These are phyloP conservation scores for Formicarius rufipectus DNA, from an alignment of 2,113 vertebrate species.

Conservation along the genomic window DNA sequence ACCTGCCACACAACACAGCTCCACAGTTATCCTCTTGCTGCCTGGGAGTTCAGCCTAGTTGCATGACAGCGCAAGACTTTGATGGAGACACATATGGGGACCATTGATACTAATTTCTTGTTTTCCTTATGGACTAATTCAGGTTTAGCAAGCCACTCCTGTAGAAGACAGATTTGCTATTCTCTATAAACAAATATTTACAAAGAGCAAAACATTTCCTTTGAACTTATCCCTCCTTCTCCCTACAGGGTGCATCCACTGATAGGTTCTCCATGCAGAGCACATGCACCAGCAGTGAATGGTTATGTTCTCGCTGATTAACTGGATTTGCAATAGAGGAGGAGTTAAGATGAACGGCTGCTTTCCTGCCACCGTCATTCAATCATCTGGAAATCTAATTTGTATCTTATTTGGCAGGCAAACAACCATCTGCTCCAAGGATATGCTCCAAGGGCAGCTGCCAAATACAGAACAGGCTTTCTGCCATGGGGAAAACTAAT, in stretches of 20 bases:
- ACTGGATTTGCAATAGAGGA: background rate
- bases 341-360: slow-evolving; percentile 23
- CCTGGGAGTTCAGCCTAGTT: background rate
- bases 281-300: fast-evolving
- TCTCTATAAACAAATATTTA: slow-evolving; percentile 18
- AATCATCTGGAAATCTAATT: slow-evolving; percentile 78
- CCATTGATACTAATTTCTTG: background rate
- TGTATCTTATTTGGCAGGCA: slow-evolving; percentile 65
- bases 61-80: background rate
- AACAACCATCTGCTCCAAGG: slow-evolving; percentile 74
- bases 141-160: background rate
- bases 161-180: background rate
- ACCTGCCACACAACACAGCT: background rate
- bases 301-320: background rate
- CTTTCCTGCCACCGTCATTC: slow-evolving; percentile 53
- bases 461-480: slow-evolving; percentile 62
- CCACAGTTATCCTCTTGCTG: background rate
- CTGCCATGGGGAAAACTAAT: slow-evolving; percentile 63
- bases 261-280: background rate
- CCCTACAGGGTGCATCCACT: background rate
- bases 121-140: background rate
- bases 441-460: slow-evolving; percentile 69
- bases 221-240: background rate
- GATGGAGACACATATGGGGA: background rate
- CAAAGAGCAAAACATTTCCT: background rate